Conservation (phyloP, 1,140 invertebrate genomes). For the Drosophila murphyi region DNA sequence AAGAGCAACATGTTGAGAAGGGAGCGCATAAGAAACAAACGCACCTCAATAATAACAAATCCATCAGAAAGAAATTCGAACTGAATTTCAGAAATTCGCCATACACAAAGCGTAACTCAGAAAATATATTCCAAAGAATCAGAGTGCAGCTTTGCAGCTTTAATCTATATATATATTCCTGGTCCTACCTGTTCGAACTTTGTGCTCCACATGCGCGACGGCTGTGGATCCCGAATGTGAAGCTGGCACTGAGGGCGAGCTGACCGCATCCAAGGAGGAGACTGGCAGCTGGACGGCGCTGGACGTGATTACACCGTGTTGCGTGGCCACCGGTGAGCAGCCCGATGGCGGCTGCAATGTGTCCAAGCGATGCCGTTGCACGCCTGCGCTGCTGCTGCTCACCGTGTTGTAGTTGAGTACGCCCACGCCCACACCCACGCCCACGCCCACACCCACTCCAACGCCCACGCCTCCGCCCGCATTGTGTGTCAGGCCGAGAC, state of each 20-base stretch:
- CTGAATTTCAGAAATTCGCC: too few relatives aligned
- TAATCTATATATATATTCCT: background rate
- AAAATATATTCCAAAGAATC: too few relatives aligned
- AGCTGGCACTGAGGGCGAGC: slow-evolving; percentile 48
- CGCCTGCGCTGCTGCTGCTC: slow-evolving; percentile 70
- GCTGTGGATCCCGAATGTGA: slow-evolving; percentile 56
- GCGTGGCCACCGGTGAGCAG: slow-evolving; percentile 73
- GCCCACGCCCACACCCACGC: slow-evolving; percentile 64
- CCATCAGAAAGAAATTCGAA: too few relatives aligned
- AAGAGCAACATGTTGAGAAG: too few relatives aligned
- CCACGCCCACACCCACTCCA: slow-evolving; percentile 45
- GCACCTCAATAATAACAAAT: too few relatives aligned
- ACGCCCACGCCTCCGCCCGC: slow-evolving; percentile 49
- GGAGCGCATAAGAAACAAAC: too few relatives aligned
- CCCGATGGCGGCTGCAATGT: slow-evolving; percentile 71
- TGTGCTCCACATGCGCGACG: slow-evolving; percentile 68
- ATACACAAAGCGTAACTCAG: too few relatives aligned
- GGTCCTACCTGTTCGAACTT: slow-evolving; percentile 69
- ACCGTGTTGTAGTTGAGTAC: slow-evolving; percentile 80
- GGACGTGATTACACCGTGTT: slow-evolving; percentile 79
- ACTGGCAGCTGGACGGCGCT: slow-evolving; percentile 60
- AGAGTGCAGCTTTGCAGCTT: background rate
- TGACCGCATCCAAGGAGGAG: slow-evolving; percentile 56
- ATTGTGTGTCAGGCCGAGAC: slow-evolving; percentile 74
- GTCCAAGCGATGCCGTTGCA: slow-evolving; percentile 76